Conservation (phyloP, 2,797 vertebrate species). For the Pelochelys cantorii region DNA sequence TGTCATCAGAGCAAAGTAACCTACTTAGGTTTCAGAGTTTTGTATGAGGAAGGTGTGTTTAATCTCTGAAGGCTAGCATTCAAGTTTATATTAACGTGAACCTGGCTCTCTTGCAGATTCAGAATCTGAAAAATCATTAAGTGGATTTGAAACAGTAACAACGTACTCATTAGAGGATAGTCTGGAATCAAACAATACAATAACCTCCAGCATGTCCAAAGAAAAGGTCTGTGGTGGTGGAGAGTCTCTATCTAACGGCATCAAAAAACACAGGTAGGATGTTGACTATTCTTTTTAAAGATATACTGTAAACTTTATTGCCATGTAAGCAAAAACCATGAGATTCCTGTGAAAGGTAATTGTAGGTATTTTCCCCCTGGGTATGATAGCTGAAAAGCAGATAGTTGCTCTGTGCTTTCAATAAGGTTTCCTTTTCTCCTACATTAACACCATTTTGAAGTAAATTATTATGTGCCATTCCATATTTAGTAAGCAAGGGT, state of each 20-base stretch:
- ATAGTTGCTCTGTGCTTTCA: constrained; percentile 10
- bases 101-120: constrained; percentile 86
- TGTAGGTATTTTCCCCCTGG: background rate
- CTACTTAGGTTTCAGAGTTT: constrained; percentile 85
- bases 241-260: constrained; percentile 89
- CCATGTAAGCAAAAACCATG: background rate
- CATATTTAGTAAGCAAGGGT: background rate
- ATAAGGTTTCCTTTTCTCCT: background rate
- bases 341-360: background rate
- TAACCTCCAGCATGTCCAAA: constrained; percentile 86
- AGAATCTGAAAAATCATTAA: constrained; percentile 91
- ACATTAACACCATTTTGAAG: background rate
- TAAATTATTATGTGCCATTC: background rate
- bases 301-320: background rate
- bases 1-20: constrained; percentile 80
- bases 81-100: constrained; percentile 68
- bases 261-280: constrained; percentile 94
- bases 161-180: constrained; percentile 85
- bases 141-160: constrained; percentile 89
- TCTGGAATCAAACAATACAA: constrained; percentile 81
- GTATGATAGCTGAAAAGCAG: background rate
- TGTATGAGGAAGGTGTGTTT: constrained; percentile 61
- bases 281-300: background rate
- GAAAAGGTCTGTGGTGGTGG: constrained; percentile 88
- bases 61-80: constrained; percentile 52